phyloP scores from a whole-genome alignment of 2,113 vertebrate species.

The Lethenteron reissneri region DNA sequence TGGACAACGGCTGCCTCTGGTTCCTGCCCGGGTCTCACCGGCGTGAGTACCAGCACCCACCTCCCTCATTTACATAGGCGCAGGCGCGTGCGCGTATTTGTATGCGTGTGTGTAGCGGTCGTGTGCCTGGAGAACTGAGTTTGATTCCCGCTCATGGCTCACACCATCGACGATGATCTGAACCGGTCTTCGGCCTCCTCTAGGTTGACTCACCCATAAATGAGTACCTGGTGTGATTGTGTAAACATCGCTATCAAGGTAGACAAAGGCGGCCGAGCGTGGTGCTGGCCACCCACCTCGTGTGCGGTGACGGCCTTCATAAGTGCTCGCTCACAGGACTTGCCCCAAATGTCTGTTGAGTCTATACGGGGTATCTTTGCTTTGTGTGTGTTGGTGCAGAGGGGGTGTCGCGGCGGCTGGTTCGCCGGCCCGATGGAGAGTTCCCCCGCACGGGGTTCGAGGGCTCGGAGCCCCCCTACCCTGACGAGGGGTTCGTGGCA shows the following conservation, averaged over 20 bases:
- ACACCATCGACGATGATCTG: background rate
- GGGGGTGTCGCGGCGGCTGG: constrained; percentile 50
- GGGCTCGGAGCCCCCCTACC: constrained; percentile 32
- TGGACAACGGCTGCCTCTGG: constrained; percentile 67
- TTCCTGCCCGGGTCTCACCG: constrained; percentile 77
- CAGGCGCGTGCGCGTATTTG: background rate
- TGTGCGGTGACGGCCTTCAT: background rate
- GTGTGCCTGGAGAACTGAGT: background rate
- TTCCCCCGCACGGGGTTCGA: constrained; percentile 33
- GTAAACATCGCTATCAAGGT: background rate
- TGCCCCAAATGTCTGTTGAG: background rate
- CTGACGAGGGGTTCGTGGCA: constrained; percentile 32
- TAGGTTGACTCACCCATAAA: background rate
- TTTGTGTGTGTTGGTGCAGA: constrained; percentile 20
- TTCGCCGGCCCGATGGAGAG: constrained; percentile 31
- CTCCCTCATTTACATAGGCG: too few relatives aligned
- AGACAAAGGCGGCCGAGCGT: background rate
- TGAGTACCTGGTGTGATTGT: background rate
- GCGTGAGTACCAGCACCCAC: constrained; percentile 23
- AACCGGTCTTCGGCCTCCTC: background rate
- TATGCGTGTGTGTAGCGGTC: background rate
- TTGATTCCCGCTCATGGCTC: background rate
- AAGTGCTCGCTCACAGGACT: background rate
- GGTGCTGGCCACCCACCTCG: too few relatives aligned
- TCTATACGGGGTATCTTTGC: background rate